These are phyloP conservation scores for Rhabdomys pumilio DNA, from an alignment of 2,797 vertebrate genomes.

Conservation along the genomic window DNA sequence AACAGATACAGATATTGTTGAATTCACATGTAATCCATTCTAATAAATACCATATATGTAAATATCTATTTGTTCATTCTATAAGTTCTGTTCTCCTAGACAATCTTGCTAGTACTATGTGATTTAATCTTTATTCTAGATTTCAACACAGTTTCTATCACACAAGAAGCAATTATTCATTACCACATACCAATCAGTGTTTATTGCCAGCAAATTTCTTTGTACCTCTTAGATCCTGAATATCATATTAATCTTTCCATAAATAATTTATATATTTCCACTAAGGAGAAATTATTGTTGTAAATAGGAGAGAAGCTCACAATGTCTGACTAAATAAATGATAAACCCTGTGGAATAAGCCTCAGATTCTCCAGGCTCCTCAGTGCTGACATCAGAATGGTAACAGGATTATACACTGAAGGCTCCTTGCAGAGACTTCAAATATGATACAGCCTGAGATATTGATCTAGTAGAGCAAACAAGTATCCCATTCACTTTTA, in stretches of 20 bases:
- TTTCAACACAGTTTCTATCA: constrained; percentile 16
- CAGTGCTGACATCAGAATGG: not conserved
- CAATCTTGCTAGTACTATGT: not conserved
- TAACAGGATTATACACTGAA: not conserved
- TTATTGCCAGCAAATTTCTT: constrained; percentile 43
- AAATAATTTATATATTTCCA: constrained; percentile 44
- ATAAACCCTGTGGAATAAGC: not conserved
- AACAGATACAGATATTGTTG: not conserved
- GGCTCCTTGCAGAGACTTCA: not conserved
- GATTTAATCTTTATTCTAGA: not conserved
- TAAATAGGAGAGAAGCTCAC: not conserved
- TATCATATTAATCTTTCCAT: constrained; percentile 50
- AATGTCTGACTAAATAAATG: not conserved
- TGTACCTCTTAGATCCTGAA: not conserved
- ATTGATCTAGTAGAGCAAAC: constrained; percentile 68
- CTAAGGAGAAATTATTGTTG: not conserved
- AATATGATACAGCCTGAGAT: constrained; percentile 19
- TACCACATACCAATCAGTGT: not conserved
- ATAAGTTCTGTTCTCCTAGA: not conserved
- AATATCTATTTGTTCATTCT: not conserved
- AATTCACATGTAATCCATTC: not conserved
- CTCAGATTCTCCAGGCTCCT: not conserved
- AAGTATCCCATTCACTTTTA: constrained; percentile 67
- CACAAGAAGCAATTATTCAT: not conserved
- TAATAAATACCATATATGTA: not conserved